A percentile compares a stretch with the other conserved stretches of the same genome.
Evolutionary conservation across 2,888 invertebrate genomes (phyloP).

Genomic region (Bombyx huttoni): DNA sequence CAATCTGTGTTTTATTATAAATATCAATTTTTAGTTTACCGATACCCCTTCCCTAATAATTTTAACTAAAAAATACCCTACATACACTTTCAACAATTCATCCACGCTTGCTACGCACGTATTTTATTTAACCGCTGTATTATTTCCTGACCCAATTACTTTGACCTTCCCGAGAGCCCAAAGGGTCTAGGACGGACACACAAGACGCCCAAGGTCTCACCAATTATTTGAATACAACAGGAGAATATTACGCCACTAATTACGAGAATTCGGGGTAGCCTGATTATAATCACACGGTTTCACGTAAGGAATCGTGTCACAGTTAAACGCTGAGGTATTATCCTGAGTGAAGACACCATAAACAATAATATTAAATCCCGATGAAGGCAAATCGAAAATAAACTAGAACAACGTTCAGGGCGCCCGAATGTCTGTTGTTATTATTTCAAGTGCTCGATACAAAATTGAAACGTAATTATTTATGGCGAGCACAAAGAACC

Average conservation of each 20-base stretch:
- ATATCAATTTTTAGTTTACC: too few species aligned
- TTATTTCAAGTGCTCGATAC: slow-evolving; percentile 16
- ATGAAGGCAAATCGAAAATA: slow-evolving; percentile 10
- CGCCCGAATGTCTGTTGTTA: slow-evolving; percentile 26
- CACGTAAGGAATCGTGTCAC: background rate
- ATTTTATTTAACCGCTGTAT: background rate
- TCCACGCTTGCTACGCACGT: background rate
- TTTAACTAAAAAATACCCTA: background rate
- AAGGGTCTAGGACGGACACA: slow-evolving; percentile 19
- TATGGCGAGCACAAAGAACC: slow-evolving; percentile 10
- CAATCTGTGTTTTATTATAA: too few species aligned
- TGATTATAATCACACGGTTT: slow-evolving; percentile 5
- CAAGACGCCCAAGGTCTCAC: slow-evolving; percentile 22
- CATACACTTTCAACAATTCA: background rate
- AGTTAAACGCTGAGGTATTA: background rate
- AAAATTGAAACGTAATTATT: slow-evolving; percentile 7
- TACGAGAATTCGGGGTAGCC: slow-evolving; percentile 1
- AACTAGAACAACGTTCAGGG: slow-evolving; percentile 10
- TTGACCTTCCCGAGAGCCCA: slow-evolving; percentile 10
- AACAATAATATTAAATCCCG: background rate
- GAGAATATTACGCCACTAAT: background rate
- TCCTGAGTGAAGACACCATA: background rate
- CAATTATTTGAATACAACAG: slow-evolving; percentile 9
- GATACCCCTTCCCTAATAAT: too few species aligned
- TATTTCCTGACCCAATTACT: slow-evolving; percentile 12